These are phyloP conservation scores for Orthonevra nobilis DNA, from an alignment of 2,888 invertebrate species.

Conservation along the genomic window DNA sequence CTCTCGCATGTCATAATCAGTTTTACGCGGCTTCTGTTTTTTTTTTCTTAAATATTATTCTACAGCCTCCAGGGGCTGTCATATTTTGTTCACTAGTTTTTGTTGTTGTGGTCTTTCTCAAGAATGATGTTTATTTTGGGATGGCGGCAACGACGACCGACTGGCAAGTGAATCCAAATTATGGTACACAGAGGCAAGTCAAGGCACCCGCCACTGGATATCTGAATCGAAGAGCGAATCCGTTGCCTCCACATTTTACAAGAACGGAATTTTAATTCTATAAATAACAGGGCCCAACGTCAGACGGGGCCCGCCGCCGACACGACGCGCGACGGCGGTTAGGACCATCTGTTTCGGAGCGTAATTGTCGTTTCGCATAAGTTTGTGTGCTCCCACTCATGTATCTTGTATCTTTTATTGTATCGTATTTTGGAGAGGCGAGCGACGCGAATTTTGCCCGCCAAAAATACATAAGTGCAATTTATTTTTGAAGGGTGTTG, in stretches of 20 bases:
- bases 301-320: no score
- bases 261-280: slow-evolving; percentile 52
- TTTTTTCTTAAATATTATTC: background rate
- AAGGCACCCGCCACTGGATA: background rate
- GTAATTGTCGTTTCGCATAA: no score
- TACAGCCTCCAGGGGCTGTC: background rate
- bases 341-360: slow-evolving; percentile 29
- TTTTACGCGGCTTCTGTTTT: slow-evolving; percentile 25
- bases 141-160: slow-evolving; percentile 32
- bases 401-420: background rate
- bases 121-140: slow-evolving; percentile 36
- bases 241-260: slow-evolving; percentile 33
- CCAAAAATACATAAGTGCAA: slow-evolving; percentile 47
- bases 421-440: no score
- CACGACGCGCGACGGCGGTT: background rate
- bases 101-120: background rate
- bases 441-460: slow-evolving; percentile 14
- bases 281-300: slow-evolving; percentile 46
- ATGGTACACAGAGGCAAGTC: slow-evolving; percentile 23
- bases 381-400: background rate
- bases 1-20: slow-evolving; percentile 60
- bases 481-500: slow-evolving; percentile 43
- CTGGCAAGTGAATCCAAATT: slow-evolving; percentile 55
- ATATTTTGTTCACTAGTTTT: background rate
- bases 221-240: background rate